Base-by-base conservation (phyloP, 2,888 invertebrate species). In the Conus canariensis region DNA sequence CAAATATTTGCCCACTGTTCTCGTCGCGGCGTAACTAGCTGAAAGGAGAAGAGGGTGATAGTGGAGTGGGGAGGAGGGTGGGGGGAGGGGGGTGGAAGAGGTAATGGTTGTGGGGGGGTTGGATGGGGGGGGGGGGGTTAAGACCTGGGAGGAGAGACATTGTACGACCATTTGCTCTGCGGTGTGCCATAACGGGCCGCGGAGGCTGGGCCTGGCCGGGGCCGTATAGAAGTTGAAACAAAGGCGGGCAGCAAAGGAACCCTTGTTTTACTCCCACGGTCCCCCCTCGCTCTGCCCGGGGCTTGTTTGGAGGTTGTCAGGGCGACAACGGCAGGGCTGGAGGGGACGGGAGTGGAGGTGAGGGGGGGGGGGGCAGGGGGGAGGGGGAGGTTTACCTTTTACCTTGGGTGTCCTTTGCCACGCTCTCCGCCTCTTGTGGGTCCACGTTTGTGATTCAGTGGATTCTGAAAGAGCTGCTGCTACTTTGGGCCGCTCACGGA, bases 191-290 rank as follows among this genome's bases (percentile, higher is more conserved):
- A 64, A 12, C 64, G 64, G 64, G 64, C 12, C 19, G 14, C 64
- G 12, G 64, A 16, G 19, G 12, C 64, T 19, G 64, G 12, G 64
- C 19, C 19, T 64, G 19, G 64, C 19, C 64, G 64, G 19, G 64
- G 64, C 30, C 77, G 77, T 77, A 77, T 77, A 77, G 77, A 77
- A 10, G 16, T 25, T 25, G 10, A 25, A 25, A 77, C 77, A 77
- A 77, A 77, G n/a, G 77, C 77, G 77, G 77, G n/a, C 30, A 10
- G 22, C n/a, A 77, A n/a, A 25, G 77, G 77, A 25, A 22, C 22
- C 77, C 77, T 77, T 77, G 77, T 14, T 77, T 14, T 77, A 77
- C 77, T 77, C 77, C 77, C 77, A 77, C n/a, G 77, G n/a, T 77
- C n/a, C 30, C n/a, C n/a, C n/a, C 77, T n/a, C 77, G 19, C 77